Base-by-base conservation (phyloP, 2,888 invertebrate genomes). In the Drosophila buzzatii region DNA sequence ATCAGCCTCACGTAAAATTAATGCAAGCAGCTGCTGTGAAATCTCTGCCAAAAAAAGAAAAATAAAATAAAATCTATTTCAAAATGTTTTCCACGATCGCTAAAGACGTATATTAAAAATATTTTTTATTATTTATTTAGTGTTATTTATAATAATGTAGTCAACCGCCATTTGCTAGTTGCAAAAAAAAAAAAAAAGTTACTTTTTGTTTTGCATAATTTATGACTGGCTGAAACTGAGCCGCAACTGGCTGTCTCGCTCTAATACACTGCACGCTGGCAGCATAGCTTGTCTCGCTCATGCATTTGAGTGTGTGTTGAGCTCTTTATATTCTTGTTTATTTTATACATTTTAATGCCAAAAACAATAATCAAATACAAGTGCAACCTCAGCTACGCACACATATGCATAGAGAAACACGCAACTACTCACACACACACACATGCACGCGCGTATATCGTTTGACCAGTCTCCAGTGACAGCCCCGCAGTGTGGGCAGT, bases 131-230 rank as follows among this genome's bases (percentile, higher is more conserved):
- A 39, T 1, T n/a, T 14, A 35, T 33, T 20, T n/a, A 44, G 16
- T 8, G 23, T n/a, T 70, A 60, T 70, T 70, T 61, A 61, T 61
- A 51, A 70, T 70, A 71, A 61, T 70, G 55, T 70, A 56, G 59
- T 57, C 76, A 63, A 59, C 70, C 83, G 84, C 87, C 84, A 84
- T 84, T 84, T 84, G 84, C 89, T 70, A 83, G 84, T 86, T 73
- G 73, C 56, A 66, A 70, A 73, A 83, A 75, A 75, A 53, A 53
- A 53, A 37, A 18, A 20, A 20, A 20, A 23, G 4, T 57, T 84
- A 16, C 6, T 23, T 23, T 45, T 27, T 9, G 9, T 77, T 89
- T 57, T 84, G 84, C 81, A 84, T 84, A 89, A 84, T 84, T 84
- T 89, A 84, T 84, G 89, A 84, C 84, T 84, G 84, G 89, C 87